A percentile compares a stretch with the other conserved stretches of the same genome.
These are phyloP conservation scores for Parasteatoda lunata DNA, from an alignment of 2,888 invertebrate genomes.

Conservation along the genomic window DNA sequence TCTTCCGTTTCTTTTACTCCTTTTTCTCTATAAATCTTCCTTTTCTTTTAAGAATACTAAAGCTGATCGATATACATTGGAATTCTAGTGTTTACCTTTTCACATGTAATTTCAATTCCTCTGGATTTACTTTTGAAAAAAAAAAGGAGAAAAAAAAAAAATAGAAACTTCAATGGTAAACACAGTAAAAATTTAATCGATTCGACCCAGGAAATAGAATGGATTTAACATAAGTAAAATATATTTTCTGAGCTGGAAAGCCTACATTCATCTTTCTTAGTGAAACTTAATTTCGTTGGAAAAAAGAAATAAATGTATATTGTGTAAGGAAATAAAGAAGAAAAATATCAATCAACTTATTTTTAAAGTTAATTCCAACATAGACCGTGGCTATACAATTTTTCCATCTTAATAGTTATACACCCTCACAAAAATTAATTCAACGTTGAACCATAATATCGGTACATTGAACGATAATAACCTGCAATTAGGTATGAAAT, in stretches of 20 bases:
- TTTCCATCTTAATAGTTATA: too few species aligned
- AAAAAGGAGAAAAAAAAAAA: background rate
- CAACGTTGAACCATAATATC: too few species aligned
- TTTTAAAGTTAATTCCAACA: too few species aligned
- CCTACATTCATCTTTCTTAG: slow-evolving; percentile 1
- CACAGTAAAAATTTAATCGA: slow-evolving; percentile 58
- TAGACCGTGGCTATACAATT: too few species aligned
- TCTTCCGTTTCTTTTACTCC: slow-evolving; percentile 21
- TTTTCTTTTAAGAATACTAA: slow-evolving; percentile 5
- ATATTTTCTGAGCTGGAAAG: slow-evolving; percentile 24
- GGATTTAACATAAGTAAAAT: slow-evolving; percentile 23
- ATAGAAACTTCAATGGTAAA: slow-evolving; percentile 31
- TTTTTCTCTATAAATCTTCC: slow-evolving; percentile 4
- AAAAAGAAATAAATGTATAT: too few species aligned
- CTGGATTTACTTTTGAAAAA: slow-evolving; percentile 11
- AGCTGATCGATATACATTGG: slow-evolving; percentile 66
- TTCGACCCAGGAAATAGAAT: slow-evolving; percentile 33
- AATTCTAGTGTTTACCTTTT: slow-evolving; percentile 63
- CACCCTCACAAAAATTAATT: too few species aligned
- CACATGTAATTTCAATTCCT: slow-evolving; percentile 60
- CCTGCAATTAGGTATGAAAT: too few species aligned
- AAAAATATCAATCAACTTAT: too few species aligned
- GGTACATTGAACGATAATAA: too few species aligned
- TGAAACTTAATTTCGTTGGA: too few species aligned
- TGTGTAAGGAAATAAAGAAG: too few species aligned